Evolutionary conservation across 2,888 invertebrate genomes (phyloP), one percentile per base, ranked within the genome.

Genomic region (Drosophila anceps): DNA sequence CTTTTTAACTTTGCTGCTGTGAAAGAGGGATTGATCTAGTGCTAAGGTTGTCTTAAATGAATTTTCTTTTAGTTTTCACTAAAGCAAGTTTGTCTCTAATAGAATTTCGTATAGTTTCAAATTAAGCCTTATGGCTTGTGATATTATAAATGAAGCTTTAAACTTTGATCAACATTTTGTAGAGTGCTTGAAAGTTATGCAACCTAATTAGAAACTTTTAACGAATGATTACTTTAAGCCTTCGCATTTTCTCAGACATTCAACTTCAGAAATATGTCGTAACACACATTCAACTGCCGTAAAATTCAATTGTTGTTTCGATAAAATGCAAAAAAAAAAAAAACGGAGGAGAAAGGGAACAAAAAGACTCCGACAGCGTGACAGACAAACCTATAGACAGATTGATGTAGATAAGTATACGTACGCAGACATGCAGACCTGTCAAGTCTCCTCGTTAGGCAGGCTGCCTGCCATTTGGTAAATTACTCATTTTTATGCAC

Each of bases 401-500:
- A 62, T 46, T 41, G 55, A 46, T 46, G 44, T 46, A 41, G 61
- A 51, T 44, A 61, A 62, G 74, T 68, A 39, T 44, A 43, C 33
- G 53, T 3, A 50, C 31, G 31, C 24, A 37, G 53, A 43, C 39
- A 68, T 20, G 48, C 54, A 48, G 70, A 65, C 46, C 70, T 63
- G 65, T 70, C 77, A 77, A 67, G 70, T 69, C 57, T 51, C 29
- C 68, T 83, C 68, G 87, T 84, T 81, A 71, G 67, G 51, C 69
- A 57, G 61, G 65, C 75, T 53, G 55, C 24, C 69, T 74, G 79
- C 59, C 55, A 69, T 77, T 77, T 77, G 60, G 76, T 53, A 77
- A 79, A 75, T 77, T 79, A 77, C 77, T 77, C 76, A 75, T 67
- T 75, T 66, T 79, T 48, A 44, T 66, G 46, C 62, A 66, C 48